Base-by-base conservation (phyloP, 2,888 invertebrate genomes). In the Tetropium fuscum region DNA sequence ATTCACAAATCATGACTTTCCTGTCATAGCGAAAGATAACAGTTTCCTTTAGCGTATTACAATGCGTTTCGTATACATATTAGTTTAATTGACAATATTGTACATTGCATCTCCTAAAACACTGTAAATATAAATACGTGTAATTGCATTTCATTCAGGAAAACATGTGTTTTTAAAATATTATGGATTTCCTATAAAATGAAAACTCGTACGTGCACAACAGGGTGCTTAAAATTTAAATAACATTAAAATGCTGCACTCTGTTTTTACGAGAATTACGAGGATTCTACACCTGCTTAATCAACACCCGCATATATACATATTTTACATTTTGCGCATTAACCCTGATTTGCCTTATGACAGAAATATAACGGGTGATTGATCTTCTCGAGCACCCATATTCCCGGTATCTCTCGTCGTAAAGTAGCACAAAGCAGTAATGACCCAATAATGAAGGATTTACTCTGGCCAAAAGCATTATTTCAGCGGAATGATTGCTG, bases 401-500 rank as follows among this genome's bases (percentile, higher is more conserved):
- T 34, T 22, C n/a, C 25, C 41, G 44, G 58, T 63, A 55, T 53
- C 60, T 66, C 47, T 57, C 53, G 54, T 48, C 58, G 66, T 56
- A 66, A 63, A 63, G 58, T 63, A 57, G 53, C 51, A 56, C 58
- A 48, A 44, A 27, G 54, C 44, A 15, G 63, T 53, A 63, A 63
- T 60, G 60, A 60, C 62, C 55, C 54, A 51, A 58, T 60, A 55
- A 49, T 58, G 57, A 60, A 58, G n/a, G n/a, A n/a, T n/a, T n/a
- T 59, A 41, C 48, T 44, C 53, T 57, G 48, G 61, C 44, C 59
- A 63, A 48, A 13, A 36, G 25, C 34, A 4, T 38, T 63, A 53
- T 51, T 59, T 59, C 59, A 61, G 61, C 53, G 59, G 63, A 66
- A 60, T 61, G 66, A 66, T 66, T 63, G 66, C 59, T 60, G 63